Evolutionary conservation across 2,113 vertebrate species (phyloP).

Genomic region (Siphamia tubifer): DNA sequence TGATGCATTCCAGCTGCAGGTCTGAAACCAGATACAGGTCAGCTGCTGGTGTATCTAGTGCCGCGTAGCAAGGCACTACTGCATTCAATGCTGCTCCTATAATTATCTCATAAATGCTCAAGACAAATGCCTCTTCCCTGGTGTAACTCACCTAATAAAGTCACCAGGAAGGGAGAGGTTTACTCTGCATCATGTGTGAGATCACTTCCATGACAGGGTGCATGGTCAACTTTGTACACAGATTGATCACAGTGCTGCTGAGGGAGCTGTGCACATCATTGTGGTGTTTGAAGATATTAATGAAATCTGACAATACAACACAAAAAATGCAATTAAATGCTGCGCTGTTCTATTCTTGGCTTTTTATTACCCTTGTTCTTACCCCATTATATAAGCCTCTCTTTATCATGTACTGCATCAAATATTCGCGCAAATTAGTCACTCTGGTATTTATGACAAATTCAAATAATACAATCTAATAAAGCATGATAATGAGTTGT

Average conservation of each 20-base stretch:
- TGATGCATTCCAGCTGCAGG: background rate
- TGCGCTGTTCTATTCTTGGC: background rate
- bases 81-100: background rate
- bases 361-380: no score
- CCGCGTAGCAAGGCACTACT: conserved; percentile 14
- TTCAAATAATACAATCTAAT: no score
- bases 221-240: background rate
- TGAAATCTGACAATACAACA: background rate
- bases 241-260: background rate
- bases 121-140: background rate
- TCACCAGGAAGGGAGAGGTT: background rate
- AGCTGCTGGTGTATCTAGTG: background rate
- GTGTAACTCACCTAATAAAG: background rate
- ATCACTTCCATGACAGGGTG: background rate
- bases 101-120: conserved; percentile 5
- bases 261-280: no score
- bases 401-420: no score
- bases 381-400: no score
- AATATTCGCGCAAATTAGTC: no score
- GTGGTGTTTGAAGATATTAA: background rate
- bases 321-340: background rate
- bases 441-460: no score
- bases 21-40: background rate
- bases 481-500: no score
- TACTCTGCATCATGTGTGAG: background rate